These are phyloP conservation scores for Clanis bilineata DNA, from an alignment of 2,888 invertebrate species.

Conservation along the genomic window DNA sequence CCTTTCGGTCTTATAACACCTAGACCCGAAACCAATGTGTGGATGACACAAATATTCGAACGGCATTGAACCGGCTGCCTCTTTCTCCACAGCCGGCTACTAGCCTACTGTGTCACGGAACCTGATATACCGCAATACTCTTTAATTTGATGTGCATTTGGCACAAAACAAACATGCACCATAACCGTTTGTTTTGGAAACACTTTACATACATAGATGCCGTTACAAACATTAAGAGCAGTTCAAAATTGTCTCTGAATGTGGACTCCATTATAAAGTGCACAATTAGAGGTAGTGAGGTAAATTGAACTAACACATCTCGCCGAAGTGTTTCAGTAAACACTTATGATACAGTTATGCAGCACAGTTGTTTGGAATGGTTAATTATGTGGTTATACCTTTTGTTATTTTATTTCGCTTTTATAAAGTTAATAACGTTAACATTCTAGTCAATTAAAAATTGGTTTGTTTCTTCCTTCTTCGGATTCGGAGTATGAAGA, in stretches of 20 bases:
- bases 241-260: background rate
- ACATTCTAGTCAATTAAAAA: no score
- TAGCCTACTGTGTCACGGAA: no score
- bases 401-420: no score
- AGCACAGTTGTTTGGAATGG: conserved; percentile 1
- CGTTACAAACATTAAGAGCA: background rate
- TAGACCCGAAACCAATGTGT: no score
- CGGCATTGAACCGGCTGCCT: no score
- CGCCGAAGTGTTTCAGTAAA: conserved; percentile 19
- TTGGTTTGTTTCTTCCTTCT: no score
- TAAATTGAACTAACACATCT: conserved; percentile 17
- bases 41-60: no score
- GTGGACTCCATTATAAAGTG: conserved; percentile 1
- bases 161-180: background rate
- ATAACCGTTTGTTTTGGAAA: background rate
- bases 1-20: no score
- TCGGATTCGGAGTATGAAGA: no score
- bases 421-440: no score
- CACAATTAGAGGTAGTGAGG: background rate
- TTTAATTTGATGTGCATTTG: background rate
- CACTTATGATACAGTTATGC: conserved; percentile 19
- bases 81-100: no score
- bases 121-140: conserved; percentile 23
- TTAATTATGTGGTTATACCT: no score
- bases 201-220: background rate